Base-by-base conservation (phyloP, 2,888 invertebrate genomes). In the Dynastes grantii region DNA sequence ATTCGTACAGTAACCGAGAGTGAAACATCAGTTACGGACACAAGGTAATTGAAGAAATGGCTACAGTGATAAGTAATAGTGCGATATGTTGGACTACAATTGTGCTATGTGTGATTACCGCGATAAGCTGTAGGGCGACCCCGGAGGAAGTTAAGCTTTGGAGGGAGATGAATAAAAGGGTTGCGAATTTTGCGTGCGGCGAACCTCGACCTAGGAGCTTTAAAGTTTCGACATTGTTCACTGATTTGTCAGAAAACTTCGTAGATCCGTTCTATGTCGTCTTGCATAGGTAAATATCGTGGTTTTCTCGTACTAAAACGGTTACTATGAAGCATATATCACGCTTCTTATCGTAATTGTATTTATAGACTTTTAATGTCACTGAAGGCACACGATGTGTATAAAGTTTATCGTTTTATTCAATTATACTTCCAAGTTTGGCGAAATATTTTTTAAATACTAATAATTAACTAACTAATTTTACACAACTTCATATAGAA, bases 151-250 rank as follows among this genome's bases (percentile, higher is more conserved):
- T 51, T 9, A 27, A 70, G 27, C 32, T 51, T 51, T 51, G 65
- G 65, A 65, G n/a, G 40, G 40, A 65, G 16, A 32, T 37, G 16
- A 37, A 65, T 16, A n/a, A 29, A 37, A 32, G 65, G 40, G 37
- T 11, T 13, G n/a, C 22, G 8, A 32, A 13, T 29, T 70, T 70
- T n/a, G 40, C 9, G 32, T 70, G 70, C 51, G 29, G 70, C 32
- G 70, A 70, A 13, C 70, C 70, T 13, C 51, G n/a, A 53, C 70
- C 53, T 27, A 51, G 29, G 32, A 70, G 51, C 27, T 70, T 70
- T 32, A 29, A 27, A 29, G 70, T 29, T 53, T 29, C 51, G 11
- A 22, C 22, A 29, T 53, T 70, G 53, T 70, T 70, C 53, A 29
- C 6, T 11, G 32, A 70, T 1, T 9, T 70, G 32, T 6, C 51